These are phyloP conservation scores for Chelonus insularis DNA, from an alignment of 1,140 invertebrate species.

Conservation along the genomic window DNA sequence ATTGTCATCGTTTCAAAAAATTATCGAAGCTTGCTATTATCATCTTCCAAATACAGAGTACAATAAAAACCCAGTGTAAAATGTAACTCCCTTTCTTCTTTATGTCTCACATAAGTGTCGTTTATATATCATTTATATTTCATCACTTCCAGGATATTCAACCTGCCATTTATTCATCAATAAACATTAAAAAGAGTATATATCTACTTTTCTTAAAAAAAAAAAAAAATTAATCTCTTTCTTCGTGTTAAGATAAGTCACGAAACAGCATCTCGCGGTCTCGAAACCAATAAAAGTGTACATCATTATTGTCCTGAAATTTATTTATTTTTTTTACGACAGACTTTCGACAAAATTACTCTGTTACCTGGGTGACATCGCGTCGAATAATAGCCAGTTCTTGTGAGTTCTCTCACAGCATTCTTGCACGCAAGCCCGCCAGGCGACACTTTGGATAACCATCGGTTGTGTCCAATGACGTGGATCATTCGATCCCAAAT, in stretches of 20 bases:
- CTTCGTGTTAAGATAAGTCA: slow-evolving; percentile 33
- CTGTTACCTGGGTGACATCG: slow-evolving; percentile 47
- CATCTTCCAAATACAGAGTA: too few relatives aligned
- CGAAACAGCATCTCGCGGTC: neutral
- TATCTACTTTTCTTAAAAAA: too few relatives aligned
- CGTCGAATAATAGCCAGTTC: slow-evolving; percentile 45
- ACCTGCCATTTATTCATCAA: neutral
- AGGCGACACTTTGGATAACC: slow-evolving; percentile 58
- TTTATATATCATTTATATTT: neutral
- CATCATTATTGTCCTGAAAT: slow-evolving; percentile 10
- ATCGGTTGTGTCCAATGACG: slow-evolving; percentile 42
- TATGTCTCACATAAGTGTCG: too few relatives aligned
- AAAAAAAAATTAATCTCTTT: too few relatives aligned
- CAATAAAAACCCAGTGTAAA: too few relatives aligned
- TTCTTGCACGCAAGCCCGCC: slow-evolving; percentile 57
- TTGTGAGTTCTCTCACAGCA: slow-evolving; percentile 38
- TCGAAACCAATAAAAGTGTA: neutral
- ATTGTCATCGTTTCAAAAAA: neutral
- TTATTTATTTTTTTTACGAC: slow-evolving; percentile 25
- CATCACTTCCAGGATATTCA: slow-evolving; percentile 10
- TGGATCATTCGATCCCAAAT: neutral
- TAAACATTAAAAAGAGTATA: too few relatives aligned
- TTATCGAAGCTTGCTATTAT: too few relatives aligned
- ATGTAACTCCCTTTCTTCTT: too few relatives aligned
- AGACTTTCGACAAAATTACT: slow-evolving; percentile 52